phyloP scores from a whole-genome alignment of 2,888 invertebrate genomes.

The Patella pellucida region DNA sequence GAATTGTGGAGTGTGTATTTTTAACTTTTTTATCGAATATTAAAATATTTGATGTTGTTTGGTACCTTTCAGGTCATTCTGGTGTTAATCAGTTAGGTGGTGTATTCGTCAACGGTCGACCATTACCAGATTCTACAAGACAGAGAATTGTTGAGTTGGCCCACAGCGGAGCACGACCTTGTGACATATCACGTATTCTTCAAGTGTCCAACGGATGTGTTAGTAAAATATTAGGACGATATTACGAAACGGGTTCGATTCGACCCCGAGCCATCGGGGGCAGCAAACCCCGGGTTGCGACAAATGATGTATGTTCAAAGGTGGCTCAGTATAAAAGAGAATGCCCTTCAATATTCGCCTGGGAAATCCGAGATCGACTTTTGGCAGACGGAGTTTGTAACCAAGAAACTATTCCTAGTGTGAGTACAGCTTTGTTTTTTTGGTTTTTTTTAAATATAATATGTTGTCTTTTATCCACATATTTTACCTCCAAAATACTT shows the following conservation, averaged over 20 bases:
- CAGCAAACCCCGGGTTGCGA: constrained; percentile 95
- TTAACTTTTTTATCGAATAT: no score
- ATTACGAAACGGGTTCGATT: constrained; percentile 97
- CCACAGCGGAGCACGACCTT: constrained; percentile 92
- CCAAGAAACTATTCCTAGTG: constrained; percentile 82
- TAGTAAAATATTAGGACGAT: constrained; percentile 95
- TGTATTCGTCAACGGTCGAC: constrained; percentile 96
- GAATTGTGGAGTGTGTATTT: neutral
- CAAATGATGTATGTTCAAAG: constrained; percentile 94
- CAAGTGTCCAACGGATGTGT: constrained; percentile 97
- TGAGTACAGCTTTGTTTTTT: constrained; percentile 74
- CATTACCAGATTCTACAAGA: constrained; percentile 93
- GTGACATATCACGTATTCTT: constrained; percentile 95
- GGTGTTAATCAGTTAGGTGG: constrained; percentile 98
- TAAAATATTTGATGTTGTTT: neutral
- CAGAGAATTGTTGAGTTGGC: constrained; percentile 95
- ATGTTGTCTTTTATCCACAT: no score
- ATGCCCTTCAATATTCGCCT: constrained; percentile 96
- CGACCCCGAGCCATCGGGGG: constrained; percentile 95
- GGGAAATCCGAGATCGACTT: constrained; percentile 94
- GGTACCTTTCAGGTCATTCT: constrained; percentile 83
- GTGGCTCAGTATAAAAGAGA: constrained; percentile 94
- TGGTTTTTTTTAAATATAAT: no score
- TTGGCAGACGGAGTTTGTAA: constrained; percentile 92
- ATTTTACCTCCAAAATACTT: no score